Base-by-base conservation (phyloP, 2,888 invertebrate species). In the Metellina segmentata region DNA sequence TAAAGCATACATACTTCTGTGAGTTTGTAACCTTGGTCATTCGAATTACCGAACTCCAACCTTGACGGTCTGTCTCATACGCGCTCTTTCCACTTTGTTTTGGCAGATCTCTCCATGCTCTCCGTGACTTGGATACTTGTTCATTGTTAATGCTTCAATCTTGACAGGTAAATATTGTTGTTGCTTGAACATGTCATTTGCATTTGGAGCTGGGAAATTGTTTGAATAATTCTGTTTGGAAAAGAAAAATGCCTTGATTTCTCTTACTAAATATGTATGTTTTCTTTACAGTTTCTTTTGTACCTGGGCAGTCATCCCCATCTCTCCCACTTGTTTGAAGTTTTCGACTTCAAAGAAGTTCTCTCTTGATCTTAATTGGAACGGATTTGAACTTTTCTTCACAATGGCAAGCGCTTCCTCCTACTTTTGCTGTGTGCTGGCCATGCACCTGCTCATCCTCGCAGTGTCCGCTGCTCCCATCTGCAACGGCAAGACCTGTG, bases 401-500 rank as follows among this genome's bases (percentile, higher is more conserved):
- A 81, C 8, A 9, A 90, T 90, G 90, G 71, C 85, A 74, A 49
- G 7, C 69, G 6, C n/a, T 0, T 20, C 34, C 1, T 20, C 53
- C 19, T 61, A 19, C 74, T 16, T 81, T 2, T 89, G n/a, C 51
- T 19, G 34, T 20, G 20, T 89, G 20, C 16, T 90, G 48, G 34
- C 74, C 49, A 51, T 82, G 53, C 51, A 83, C 19, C 52, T 75
- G n/a, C 61, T 87, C n/a, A 83, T 87, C 70, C 53, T 91, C 61
- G 70, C 82, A n/a, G 91, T 86, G 0, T 78, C 91, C n/a, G 82
- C 91, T 48, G 91, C 91, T 8, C 91, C 91, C 7, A 69, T 78
- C 16, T 91, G 91, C 51, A 91, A 61, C 49, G 91, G 87, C 19
- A 87, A 91, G 34, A 69, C 74, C 49, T 90, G 90, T 69, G 20